Conservation (phyloP, 2,113 vertebrate species). For the Oxyruncus cristatus region DNA sequence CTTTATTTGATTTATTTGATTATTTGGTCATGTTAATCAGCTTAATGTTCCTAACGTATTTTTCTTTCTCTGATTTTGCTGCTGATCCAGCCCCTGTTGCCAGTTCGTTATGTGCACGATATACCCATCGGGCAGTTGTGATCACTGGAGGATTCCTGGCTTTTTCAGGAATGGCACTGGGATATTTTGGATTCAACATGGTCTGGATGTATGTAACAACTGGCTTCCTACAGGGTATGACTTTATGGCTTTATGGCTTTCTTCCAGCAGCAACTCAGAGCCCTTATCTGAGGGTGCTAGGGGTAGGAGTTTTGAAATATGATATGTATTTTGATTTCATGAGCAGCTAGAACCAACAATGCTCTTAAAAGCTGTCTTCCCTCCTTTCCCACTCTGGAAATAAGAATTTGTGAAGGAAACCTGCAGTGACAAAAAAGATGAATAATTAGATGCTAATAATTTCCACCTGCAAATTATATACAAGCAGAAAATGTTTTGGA, state of each 20-base stretch:
- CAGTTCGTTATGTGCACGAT: constrained; percentile 25
- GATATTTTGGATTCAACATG: constrained; percentile 41
- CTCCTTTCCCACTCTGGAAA: background rate
- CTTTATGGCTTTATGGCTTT: background rate
- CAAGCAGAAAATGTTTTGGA: background rate
- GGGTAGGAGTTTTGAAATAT: background rate
- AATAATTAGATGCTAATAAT: background rate
- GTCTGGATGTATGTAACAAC: constrained; percentile 41
- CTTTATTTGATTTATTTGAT: background rate
- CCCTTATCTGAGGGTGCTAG: background rate
- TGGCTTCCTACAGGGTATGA: constrained; percentile 48
- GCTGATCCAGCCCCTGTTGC: constrained; percentile 36
- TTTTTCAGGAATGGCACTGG: constrained; percentile 50
- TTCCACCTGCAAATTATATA: background rate
- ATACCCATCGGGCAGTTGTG: constrained; percentile 21
- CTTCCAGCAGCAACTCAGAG: background rate
- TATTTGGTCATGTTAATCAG: background rate
- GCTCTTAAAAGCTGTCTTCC: background rate
- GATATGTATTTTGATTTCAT: background rate
- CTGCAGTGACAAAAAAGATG: background rate
- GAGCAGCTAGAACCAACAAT: background rate
- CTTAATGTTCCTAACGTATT: background rate
- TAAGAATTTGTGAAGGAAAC: background rate
- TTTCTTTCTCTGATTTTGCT: background rate
- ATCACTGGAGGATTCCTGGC: constrained; percentile 43